A percentile compares a stretch with the other conserved stretches of the same genome.
phyloP scores from a whole-genome alignment of 2,888 invertebrate genomes.

The Paralinhomoeus sp. region DNA sequence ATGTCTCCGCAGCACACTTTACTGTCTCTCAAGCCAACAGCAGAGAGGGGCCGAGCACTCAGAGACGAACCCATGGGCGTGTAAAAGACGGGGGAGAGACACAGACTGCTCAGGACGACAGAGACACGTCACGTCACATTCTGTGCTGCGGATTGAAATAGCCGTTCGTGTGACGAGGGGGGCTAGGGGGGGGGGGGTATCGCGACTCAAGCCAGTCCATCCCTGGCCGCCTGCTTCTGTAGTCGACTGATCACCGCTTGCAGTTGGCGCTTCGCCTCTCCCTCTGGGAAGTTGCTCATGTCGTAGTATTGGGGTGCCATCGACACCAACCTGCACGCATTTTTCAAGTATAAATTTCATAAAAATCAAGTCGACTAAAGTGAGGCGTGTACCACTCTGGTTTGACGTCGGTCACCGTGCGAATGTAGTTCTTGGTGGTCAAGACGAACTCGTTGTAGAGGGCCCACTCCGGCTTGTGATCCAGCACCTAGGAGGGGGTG shows the following conservation, averaged over 20 bases:
- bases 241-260: slow-evolving; percentile 62
- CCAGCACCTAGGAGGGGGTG: slow-evolving; percentile 49
- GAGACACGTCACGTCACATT: no score
- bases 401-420: slow-evolving; percentile 94
- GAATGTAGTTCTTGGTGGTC: slow-evolving; percentile 96
- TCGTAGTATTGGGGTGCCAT: slow-evolving; percentile 97
- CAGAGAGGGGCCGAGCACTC: no score
- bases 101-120: no score
- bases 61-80: no score
- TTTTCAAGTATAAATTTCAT: no score
- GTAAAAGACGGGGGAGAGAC: no score
- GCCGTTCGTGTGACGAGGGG: neutral
- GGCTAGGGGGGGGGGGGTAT: neutral
- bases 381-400: slow-evolving; percentile 42
- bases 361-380: no score
- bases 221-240: slow-evolving; percentile 38
- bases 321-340: slow-evolving; percentile 48
- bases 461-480: slow-evolving; percentile 99
- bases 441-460: slow-evolving; percentile 98
- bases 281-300: slow-evolving; percentile 83
- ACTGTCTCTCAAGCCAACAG: no score
- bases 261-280: slow-evolving; percentile 78
- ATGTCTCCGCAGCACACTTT: no score
- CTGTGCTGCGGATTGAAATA: no score
- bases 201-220: neutral